Evolutionary conservation across 1,140 invertebrate species (phyloP), one percentile per base, ranked within the genome.

Genomic region (Delia radicum): DNA sequence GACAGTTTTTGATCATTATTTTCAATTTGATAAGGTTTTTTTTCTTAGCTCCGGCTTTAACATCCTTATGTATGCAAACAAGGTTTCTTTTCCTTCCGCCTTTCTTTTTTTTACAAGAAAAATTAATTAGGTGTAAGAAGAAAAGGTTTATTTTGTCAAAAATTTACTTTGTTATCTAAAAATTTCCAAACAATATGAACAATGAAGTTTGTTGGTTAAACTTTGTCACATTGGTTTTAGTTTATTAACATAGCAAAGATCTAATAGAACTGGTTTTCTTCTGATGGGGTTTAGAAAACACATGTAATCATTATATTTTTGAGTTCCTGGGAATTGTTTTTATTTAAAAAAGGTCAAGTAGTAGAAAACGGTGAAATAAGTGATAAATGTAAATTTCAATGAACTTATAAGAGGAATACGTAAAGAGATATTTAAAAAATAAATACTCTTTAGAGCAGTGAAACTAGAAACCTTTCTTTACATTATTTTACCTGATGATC

Each of bases 1-100:
- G 6, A 18, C 24, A 18, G 48, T 55, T 21, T n/a, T 24, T 55
- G n/a, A 4, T 55, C 48, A 55, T 21, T 55, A 18, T 21, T 55
- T 21, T 55, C 15, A 37, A 37, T 55, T 21, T 55, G 46, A 55
- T n/a, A 21, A 1, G 46, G 46, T 2, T 55, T 3, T 42, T 55
- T 55, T 55, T 21, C n/a, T 55, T 55, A 15, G n/a, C 8, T 7
- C 18, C 3, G 3, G 8, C n/a, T 0, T 15, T 15, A 21, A 55
- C 29, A 15, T 69, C 65, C 33, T 69, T 69, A 69, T 3, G 29
- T 69, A 69, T 69, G 65, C 65, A 69, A 69, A 69, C 65, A 69
- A 69, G 29, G 29, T 33, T 21, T 69, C 10, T 18, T 21, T 33
- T 26, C 29, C n/a, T 69, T 37, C 29, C 8, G 18, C 18, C 24